Conservation (phyloP, 1,140 invertebrate genomes). For the Zaprionus capensis region DNA sequence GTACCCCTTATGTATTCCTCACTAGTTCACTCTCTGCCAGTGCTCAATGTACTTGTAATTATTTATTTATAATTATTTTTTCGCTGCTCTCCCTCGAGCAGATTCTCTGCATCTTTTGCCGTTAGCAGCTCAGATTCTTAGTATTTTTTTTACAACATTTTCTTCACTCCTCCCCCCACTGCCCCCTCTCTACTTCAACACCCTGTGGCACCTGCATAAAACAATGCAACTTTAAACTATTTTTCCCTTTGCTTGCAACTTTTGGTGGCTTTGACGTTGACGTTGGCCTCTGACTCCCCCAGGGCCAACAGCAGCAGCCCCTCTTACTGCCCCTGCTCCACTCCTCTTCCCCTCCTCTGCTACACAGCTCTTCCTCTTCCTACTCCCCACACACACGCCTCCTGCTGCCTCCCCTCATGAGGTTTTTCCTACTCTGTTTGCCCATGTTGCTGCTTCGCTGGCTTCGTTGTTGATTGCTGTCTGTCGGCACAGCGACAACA, state of each 20-base stretch:
- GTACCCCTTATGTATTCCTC: neutral
- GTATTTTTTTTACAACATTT: neutral
- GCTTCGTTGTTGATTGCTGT: slow-evolving; percentile 73
- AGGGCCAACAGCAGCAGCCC: slow-evolving; percentile 16
- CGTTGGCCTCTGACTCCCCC: slow-evolving; percentile 21
- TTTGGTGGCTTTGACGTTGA: slow-evolving; percentile 43
- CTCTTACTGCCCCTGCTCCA: neutral
- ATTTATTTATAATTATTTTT: slow-evolving; percentile 4
- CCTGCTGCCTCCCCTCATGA: slow-evolving; percentile 9
- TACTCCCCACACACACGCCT: neutral
- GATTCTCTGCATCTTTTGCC: neutral
- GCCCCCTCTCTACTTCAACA: slow-evolving; percentile 21
- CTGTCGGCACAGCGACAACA: slow-evolving; percentile 53
- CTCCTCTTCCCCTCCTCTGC: slow-evolving; percentile 10
- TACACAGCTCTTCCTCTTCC: neutral
- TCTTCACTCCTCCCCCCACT: neutral
- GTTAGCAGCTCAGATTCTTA: neutral
- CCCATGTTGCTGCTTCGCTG: slow-evolving; percentile 72
- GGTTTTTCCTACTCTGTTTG: slow-evolving; percentile 56
- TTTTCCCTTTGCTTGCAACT: slow-evolving; percentile 27
- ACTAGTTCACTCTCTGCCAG: neutral
- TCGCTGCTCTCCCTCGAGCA: neutral
- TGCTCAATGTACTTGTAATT: neutral
- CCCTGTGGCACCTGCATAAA: slow-evolving; percentile 49
- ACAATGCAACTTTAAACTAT: slow-evolving; percentile 45